Evolutionary conservation across 2,888 invertebrate genomes (phyloP), one percentile per base, ranked within the genome.

Genomic region (Camponotus fellah): DNA sequence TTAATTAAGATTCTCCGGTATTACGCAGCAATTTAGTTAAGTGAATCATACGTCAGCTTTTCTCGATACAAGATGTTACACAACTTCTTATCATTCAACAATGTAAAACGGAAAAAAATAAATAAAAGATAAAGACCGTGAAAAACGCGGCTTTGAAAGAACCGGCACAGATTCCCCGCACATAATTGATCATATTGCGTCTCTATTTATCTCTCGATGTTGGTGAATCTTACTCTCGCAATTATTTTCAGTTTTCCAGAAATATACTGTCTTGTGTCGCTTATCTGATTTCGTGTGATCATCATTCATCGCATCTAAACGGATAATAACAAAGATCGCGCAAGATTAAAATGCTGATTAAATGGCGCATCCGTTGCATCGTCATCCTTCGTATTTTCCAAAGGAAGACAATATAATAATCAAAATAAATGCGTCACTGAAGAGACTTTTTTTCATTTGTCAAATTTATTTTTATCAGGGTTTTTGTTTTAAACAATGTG

Each of bases 1-100:
- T 86, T 87, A 86, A 89, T 90, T 88, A 53, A 53, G 86, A 88
- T 86, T 88, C 84, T 71, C 79, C 79, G 62, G 77, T 76, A 83
- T 89, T 85, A 83, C 81, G 83, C 69, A 65, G 60, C 60, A 58
- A 10, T 5, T 53, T 56, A 76, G 65, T 64, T 34, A 69, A 84
- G 40, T 88, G 85, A 88, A 85, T 88, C 85, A 85, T 84, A 69
- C 76, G 71, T 76, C 69, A 88, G 84, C 37, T 83, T 79, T 82
- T 64, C 81, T 56, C n/a, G 34, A 58, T 71, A 37, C 43, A 17
- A 21, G 40, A 60, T 37, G 12, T 80, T 71, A 71, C 46, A 60
- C 65, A 75, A 74, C 9, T 9, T 43, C 12, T 65, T 46, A 21
- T 56, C 62, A 21, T 34, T 26, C 21, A 2, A 68, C 37, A 8